Percentiles rank a stretch among this genome's conserved stretches.
phyloP scores from a whole-genome alignment of 2,888 invertebrate genomes.

The Trichacis sp. region DNA sequence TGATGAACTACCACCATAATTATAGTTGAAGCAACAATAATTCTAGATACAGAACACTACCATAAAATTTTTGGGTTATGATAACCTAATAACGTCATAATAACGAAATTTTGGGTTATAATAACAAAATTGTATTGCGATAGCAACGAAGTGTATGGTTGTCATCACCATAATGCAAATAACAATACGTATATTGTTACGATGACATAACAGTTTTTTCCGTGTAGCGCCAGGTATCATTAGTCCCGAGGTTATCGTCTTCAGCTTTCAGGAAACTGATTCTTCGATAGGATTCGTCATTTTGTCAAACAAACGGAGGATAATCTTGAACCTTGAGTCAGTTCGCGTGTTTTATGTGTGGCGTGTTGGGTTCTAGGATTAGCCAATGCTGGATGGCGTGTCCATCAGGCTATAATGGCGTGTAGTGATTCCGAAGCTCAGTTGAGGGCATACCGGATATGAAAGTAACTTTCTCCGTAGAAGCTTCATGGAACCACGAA shows the following conservation, averaged over 20 bases:
- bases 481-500: slow-evolving; percentile 41
- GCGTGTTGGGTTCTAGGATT: slow-evolving; percentile 53
- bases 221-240: too few species aligned
- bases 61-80: too few species aligned
- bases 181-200: too few species aligned
- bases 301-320: slow-evolving; percentile 53
- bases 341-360: slow-evolving; percentile 51
- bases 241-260: slow-evolving; percentile 4
- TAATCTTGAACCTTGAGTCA: slow-evolving; percentile 37
- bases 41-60: too few species aligned
- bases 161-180: too few species aligned
- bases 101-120: too few species aligned
- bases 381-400: slow-evolving; percentile 50
- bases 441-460: slow-evolving; percentile 55
- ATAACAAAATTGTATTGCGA: too few species aligned
- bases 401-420: slow-evolving; percentile 44
- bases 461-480: slow-evolving; percentile 57
- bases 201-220: too few species aligned
- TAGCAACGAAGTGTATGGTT: too few species aligned
- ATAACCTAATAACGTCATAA: too few species aligned
- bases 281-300: slow-evolving; percentile 51
- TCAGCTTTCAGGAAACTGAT: slow-evolving; percentile 27
- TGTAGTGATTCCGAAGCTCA: slow-evolving; percentile 54
- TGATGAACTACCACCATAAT: too few species aligned
- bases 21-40: too few species aligned